A percentile compares a stretch with the other conserved stretches of the same genome.
Conservation (phyloP, 2,113 vertebrate species). For the Noctilio leporinus region DNA sequence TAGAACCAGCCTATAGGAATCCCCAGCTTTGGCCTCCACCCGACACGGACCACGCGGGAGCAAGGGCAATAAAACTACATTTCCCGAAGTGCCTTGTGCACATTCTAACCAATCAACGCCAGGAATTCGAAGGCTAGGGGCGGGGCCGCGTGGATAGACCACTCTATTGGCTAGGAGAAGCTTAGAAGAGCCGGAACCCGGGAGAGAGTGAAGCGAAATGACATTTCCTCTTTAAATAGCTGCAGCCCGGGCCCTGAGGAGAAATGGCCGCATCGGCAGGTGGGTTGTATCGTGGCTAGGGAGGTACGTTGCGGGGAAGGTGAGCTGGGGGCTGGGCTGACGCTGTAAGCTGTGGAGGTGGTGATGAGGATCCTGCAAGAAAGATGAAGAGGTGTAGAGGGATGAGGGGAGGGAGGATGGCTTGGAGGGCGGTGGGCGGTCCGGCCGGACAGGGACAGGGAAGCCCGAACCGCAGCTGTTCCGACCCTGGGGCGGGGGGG, state of each 20-base stretch:
- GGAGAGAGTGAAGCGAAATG: slow-evolving; percentile 74
- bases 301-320: not conserved
- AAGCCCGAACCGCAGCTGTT: slow-evolving; percentile 27
- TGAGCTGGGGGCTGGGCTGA: not conserved
- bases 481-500: not conserved
- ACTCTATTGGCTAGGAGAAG: slow-evolving; percentile 42
- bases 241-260: slow-evolving; percentile 72
- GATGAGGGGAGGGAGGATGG: slow-evolving; percentile 27
- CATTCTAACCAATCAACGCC: accelerated
- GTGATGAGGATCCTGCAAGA: not conserved
- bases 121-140: not conserved
- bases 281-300: slow-evolving; percentile 75
- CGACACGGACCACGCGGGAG: slow-evolving; percentile 46
- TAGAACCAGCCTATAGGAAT: slow-evolving; percentile 23
- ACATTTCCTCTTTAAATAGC: slow-evolving; percentile 81
- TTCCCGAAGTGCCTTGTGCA: not conserved
- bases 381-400: slow-evolving; percentile 26
- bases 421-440: slow-evolving; percentile 50
- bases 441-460: not conserved
- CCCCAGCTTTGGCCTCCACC: not conserved
- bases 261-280: slow-evolving; percentile 99
- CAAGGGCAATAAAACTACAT: slow-evolving; percentile 45
- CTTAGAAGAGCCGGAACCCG: slow-evolving; percentile 62
- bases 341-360: not conserved
- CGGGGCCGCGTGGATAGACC: slow-evolving; percentile 15